Base-by-base conservation (phyloP, 1,140 invertebrate genomes). In the Branchinecta lindahli region DNA sequence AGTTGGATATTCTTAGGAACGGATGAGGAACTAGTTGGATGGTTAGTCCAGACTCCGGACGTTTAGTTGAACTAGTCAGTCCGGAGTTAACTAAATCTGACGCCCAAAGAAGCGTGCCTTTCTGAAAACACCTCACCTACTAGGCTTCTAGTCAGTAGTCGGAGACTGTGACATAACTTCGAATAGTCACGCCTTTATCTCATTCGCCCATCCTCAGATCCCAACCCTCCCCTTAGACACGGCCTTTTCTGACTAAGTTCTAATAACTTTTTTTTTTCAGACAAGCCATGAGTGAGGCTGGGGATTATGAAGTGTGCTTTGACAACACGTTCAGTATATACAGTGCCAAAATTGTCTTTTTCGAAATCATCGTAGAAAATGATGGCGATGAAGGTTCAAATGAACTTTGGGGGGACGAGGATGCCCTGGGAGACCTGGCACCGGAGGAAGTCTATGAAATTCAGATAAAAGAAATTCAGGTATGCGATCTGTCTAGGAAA, bases 271-370 rank as follows among this genome's bases (percentile, higher is more conserved):
- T 67, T 66, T 73, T 8, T 46, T 33, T 33, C 33, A 74, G 74
- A 18, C 10, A 71, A 12, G 46, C 69, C 45, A 68, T 72, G 12
- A 44, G 69, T 15, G 78, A 83, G 70, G 80, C 82, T 65, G 90
- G 89, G 7, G 87, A 89, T 74, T 90, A 88, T 76, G 83, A 84
- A 72, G 85, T 92, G 73, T 93, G 90, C 75, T 90, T 91, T 75
- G 90, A 92, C 75, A 93, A 93, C 75, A 85, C 82, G 6, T 89
- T 89, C 75, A 90, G 88, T 75, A 83, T 84, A 10, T 89, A 89
- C 76, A 87, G 86, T 73, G 79, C 82, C 9, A 93, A 92, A 78
- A 85, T 88, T 33, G 86, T 92, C 0, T 92, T 88, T 76, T 90
- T 93, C 76, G 89, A 91, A 76, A 75, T 92, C 5, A 81, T 86